Base-by-base conservation (phyloP, 2,888 invertebrate species). In the Drosophila hamatofila region DNA sequence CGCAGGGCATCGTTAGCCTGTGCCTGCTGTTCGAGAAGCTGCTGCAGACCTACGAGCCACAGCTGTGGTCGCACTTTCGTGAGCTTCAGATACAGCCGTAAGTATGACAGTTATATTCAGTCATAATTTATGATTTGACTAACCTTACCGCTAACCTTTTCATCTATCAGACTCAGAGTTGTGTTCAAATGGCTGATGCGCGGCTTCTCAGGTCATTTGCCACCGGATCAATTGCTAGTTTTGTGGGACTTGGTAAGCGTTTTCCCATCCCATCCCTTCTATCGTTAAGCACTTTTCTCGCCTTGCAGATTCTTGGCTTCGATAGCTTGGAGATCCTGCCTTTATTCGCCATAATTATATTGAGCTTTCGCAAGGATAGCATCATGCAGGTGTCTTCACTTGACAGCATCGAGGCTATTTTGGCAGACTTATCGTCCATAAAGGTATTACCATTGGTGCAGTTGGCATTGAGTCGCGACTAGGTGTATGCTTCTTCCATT, bases 181-280 rank as follows among this genome's bases (percentile, higher is more conserved):
- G 97, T 98, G 2, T 98, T 98, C 92, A 98, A 98, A 93, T 99
- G 99, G 98, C 93, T 99, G 51, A 98, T 99, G 96, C 94, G 98
- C 75, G 98, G 97, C 2, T 99, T 98, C 92, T 98, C 98, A 86
- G 99, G 99, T 0, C 98, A 98, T 90, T 94, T 99, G 54, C 96
- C 97, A 0, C 98, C 98, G 0, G 98, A 98, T 89, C 98, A 99
- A 92, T 94, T 99, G 1, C 93, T 99, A 4, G 95, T 97, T 46
- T 94, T 99, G 16, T 99, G 99, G 99, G 99, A 99, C 92, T 94
- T 98, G 83, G 94, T 95, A 72, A 72, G 37, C 0, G 0, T 1
- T 14, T 27, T 0, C 3, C n/a, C 1, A 18, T n/a, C 14, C 6
- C 6, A 0, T 3, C 21, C 8, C 14, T 25, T 46, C 14, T 7